Base-by-base conservation (phyloP, 2,797 vertebrate genomes). In the Ctenochaetus hawaiiensis region DNA sequence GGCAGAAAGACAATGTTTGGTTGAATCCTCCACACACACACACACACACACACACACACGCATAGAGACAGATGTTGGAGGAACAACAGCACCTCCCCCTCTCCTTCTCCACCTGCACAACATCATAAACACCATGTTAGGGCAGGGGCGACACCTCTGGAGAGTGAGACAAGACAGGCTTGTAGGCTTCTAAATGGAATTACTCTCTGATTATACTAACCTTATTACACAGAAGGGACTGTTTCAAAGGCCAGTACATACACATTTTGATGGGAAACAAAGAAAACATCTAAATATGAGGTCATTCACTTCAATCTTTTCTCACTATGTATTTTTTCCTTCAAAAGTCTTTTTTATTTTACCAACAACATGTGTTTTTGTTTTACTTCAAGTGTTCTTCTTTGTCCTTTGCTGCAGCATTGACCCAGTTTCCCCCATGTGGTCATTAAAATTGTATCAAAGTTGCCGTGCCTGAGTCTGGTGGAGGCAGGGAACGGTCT, bases 371-470 rank as follows among this genome's bases (percentile, higher is more conserved):
- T 51, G 16, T 52, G 59, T 2, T 9, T 41, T 58, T 53, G 44
- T 67, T 72, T 80, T 44, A 18, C 64, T 49, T 68, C 12, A 11
- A 45, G 57, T 48, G 37, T 20, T 51, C 54, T 11, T 85, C 89
- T 92, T 89, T 94, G 87, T 93, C 85, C 81, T 23, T 45, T 2
- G 68, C 72, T 57, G 77, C 64, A 66, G 85, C 82, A 67, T 56
- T 94, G 90, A 94, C 90, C 91, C 87, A 91, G 3, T 92, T 93
- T 78, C 75, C 87, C 87, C 85, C 87, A 89, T 90, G 89, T 87
- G 92, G 88, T 92, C 92, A 93, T 94, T 92, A 94, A 94, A 92
- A 87, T 92, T 94, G 89, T 81, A 94, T 93, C 78, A 89, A 85
- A 86, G 72, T 82, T 80, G 76, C 61, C 20, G 5, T 30, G 85